These are phyloP conservation scores for Odontamblyopus rebecca DNA, from an alignment of 2,797 vertebrate species.

Conservation along the genomic window DNA sequence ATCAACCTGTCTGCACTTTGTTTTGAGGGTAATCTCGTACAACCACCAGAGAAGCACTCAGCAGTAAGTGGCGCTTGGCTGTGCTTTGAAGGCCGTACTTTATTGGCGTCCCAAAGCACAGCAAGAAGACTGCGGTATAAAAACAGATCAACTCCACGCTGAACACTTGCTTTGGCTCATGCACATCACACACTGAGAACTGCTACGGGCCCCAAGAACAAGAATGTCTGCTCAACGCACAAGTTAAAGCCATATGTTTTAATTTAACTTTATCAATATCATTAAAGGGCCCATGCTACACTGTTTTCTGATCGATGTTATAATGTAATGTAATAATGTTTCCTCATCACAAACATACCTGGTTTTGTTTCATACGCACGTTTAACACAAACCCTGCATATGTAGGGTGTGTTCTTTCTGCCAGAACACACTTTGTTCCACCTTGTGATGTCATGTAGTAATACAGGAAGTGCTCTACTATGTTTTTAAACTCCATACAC, in stretches of 20 bases:
- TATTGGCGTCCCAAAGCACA: slow-evolving; percentile 75
- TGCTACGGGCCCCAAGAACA: slow-evolving; percentile 22
- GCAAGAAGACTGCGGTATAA: slow-evolving; percentile 71
- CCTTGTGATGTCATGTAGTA: no score
- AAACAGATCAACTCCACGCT: slow-evolving; percentile 74
- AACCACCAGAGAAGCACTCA: slow-evolving; percentile 79
- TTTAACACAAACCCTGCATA: no score
- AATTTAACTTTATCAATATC: slow-evolving; percentile 1
- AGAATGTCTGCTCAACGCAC: background rate
- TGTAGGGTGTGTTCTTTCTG: no score
- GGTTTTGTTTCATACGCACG: no score
- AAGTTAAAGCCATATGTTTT: slow-evolving; percentile 5
- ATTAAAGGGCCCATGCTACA: background rate
- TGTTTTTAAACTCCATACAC: no score
- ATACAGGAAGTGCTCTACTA: no score
- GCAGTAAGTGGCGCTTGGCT: slow-evolving; percentile 77
- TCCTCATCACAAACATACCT: no score
- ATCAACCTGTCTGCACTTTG: slow-evolving; percentile 83
- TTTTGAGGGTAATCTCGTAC: slow-evolving; percentile 83
- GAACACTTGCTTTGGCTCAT: slow-evolving; percentile 57
- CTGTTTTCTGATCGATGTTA: no score
- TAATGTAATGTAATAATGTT: no score
- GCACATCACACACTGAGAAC: slow-evolving; percentile 42
- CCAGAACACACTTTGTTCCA: no score
- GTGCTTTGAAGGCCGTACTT: slow-evolving; percentile 79